Evolutionary conservation across 2,113 vertebrate species (phyloP).

Genomic region (Copsychus sechellarum): DNA sequence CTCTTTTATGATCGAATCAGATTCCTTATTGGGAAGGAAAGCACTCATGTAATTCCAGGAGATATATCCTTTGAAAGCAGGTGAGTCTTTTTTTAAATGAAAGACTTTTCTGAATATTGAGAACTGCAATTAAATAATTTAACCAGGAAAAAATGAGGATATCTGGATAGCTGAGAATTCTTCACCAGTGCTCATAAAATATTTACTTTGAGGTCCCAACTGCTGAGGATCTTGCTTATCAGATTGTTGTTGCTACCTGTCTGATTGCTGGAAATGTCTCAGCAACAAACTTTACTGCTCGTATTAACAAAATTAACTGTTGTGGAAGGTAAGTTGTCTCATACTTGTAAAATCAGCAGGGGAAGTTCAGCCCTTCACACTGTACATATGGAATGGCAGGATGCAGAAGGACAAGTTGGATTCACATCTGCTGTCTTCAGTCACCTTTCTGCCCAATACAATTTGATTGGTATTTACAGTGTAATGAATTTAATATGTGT

Average conservation of each 20-base stretch:
- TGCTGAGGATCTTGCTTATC: neutral
- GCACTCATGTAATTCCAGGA: constrained; percentile 91
- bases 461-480: neutral
- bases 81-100: constrained; percentile 66
- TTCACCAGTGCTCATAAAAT: neutral
- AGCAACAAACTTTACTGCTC: neutral
- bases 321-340: neutral
- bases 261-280: neutral
- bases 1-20: constrained; percentile 90
- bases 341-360: neutral
- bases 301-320: neutral
- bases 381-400: accelerated
- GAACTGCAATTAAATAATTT: neutral
- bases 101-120: neutral
- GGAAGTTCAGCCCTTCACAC: neutral
- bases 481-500: neutral
- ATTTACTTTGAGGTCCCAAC: neutral
- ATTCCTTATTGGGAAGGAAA: constrained; percentile 92
- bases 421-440: neutral
- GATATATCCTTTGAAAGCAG: constrained; percentile 93
- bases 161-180: neutral
- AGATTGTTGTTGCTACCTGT: neutral
- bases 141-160: neutral
- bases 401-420: neutral
- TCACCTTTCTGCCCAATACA: neutral